Evolutionary conservation across 2,797 vertebrate genomes (phyloP), one percentile per base, ranked within the genome.

Genomic region (Bryconaethiops microstoma): DNA sequence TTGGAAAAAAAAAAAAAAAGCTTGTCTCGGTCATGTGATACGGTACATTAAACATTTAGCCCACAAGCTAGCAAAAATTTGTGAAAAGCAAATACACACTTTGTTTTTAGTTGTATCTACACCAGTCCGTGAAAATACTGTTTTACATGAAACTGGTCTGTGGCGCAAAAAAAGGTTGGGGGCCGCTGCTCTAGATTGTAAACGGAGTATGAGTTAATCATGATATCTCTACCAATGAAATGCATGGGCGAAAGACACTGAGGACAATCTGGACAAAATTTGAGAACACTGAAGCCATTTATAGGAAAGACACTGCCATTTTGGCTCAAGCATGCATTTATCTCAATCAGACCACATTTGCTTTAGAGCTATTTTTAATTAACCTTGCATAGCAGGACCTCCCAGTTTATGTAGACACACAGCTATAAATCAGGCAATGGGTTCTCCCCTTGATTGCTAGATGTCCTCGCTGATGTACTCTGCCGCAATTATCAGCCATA

Each of bases 401-500:
- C n/a, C 35, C 42, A 1, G 62, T 60, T 73, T 52, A 29, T 78
- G 63, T 42, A 73, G 62, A 12, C 69, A 35, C 68, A 39, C 60
- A 50, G 16, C 57, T 25, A 50, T 63, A 69, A 81, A 84, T 74
- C 71, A 55, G 52, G 69, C 45, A 23, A 52, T 62, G 39, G 80
- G 69, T 77, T 67, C 42, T 57, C 50, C 39, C 67, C 25, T 8
- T 84, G 75, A 84, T 81, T 79, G 70, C 65, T 40, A 54, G 77
- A 82, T 80, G 80, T 80, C 78, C 81, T 78, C 64, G 16, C 76
- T 74, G 77, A 80, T 84, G 70, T 78, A 67, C 65, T 77, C 62
- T 14, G 19, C 69, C 42, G 25, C 77, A 76, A 71, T 52, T 79
- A 72, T 23, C 64, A 59, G 39, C 40, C 12, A 42, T 82, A 80